These are phyloP conservation scores for Cottoperca gobio DNA, from an alignment of 2,797 vertebrate genomes.

Conservation along the genomic window DNA sequence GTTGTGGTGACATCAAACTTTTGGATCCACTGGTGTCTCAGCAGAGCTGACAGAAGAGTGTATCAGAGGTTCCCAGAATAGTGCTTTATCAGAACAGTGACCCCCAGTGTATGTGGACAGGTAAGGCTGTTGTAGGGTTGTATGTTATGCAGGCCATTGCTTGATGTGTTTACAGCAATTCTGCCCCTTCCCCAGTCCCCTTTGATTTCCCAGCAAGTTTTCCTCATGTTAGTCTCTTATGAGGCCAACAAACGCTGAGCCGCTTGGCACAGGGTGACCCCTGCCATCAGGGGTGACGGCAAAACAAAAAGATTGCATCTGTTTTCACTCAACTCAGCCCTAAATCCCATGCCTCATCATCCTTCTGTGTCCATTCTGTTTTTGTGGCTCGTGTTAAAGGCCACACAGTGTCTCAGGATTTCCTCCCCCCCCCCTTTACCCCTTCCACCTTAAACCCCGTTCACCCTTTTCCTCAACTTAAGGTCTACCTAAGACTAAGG, in stretches of 20 bases:
- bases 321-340: conserved; percentile 64
- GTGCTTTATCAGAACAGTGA: conserved; percentile 59
- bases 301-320: conserved; percentile 72
- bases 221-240: conserved; percentile 58
- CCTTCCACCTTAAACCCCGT: conserved; percentile 26
- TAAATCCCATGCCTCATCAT: conserved; percentile 57
- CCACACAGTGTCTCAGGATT: conserved; percentile 87
- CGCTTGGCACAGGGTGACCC: conserved; percentile 67
- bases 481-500: conserved; percentile 69
- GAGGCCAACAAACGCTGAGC: conserved; percentile 64
- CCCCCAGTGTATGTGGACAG: conserved; percentile 52
- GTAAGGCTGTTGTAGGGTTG: conserved; percentile 75
- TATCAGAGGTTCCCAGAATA: conserved; percentile 56
- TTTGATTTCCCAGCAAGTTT: conserved; percentile 62
- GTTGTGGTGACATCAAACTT: conserved; percentile 62
- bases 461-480: conserved; percentile 51
- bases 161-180: conserved; percentile 76
- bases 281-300: conserved; percentile 71
- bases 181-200: conserved; percentile 51
- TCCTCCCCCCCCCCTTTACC: conserved; percentile 45
- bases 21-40: conserved; percentile 61
- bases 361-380: conserved; percentile 78
- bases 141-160: conserved; percentile 73
- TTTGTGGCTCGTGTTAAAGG: conserved; percentile 73
- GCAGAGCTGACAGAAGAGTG: conserved; percentile 55